These are phyloP conservation scores for Muntiacus reevesi DNA, from an alignment of 2,113 vertebrate genomes.

Conservation along the genomic window DNA sequence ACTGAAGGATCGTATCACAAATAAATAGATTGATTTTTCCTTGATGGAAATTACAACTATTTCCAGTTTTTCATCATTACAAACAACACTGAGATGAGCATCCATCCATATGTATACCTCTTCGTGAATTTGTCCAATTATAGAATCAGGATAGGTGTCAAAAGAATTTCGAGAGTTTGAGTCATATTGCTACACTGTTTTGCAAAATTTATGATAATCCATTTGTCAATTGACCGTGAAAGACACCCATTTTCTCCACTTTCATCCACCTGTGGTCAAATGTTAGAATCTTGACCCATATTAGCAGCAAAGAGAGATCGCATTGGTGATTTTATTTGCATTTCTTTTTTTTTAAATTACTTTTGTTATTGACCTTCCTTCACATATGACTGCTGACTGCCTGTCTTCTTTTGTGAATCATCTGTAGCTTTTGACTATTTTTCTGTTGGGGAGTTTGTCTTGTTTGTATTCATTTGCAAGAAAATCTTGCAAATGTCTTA, in stretches of 20 bases:
- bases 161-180: not conserved
- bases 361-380: not conserved
- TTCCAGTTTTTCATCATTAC: not conserved
- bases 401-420: not conserved
- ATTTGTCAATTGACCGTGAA: too few relatives aligned
- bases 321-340: not conserved
- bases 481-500: not conserved
- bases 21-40: not conserved
- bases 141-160: not conserved
- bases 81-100: not conserved
- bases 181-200: accelerated
- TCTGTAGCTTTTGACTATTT: not conserved
- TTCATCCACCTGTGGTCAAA: not conserved
- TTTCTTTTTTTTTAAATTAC: not conserved
- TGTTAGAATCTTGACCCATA: not conserved
- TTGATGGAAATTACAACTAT: not conserved
- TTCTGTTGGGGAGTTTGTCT: not conserved
- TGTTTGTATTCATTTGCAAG: not conserved
- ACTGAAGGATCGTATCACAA: not conserved
- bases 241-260: not conserved
- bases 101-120: not conserved
- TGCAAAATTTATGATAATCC: not conserved
- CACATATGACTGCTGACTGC: accelerated
- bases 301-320: not conserved
- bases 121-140: not conserved